These are phyloP conservation scores for Cryptus viduatorius DNA, from an alignment of 2,888 invertebrate genomes.

Conservation along the genomic window DNA sequence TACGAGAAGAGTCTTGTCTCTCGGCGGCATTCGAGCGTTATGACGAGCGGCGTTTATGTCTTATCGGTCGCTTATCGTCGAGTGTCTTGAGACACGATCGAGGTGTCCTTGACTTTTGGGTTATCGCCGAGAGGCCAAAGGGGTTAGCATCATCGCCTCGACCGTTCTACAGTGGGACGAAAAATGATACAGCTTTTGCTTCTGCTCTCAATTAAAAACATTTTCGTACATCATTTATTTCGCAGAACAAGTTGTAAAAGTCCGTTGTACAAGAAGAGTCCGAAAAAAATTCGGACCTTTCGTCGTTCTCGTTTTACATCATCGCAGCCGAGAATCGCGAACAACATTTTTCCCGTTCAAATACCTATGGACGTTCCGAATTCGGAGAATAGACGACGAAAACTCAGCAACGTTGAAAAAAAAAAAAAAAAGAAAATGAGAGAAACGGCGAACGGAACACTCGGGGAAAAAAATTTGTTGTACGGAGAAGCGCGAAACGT, in stretches of 20 bases:
- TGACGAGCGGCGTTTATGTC: slow-evolving; percentile 26
- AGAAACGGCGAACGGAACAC: slow-evolving; percentile 46
- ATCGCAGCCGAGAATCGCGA: not conserved
- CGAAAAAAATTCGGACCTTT: slow-evolving; percentile 8
- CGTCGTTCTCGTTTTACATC: not conserved
- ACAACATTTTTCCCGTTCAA: not conserved
- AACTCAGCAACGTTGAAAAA: slow-evolving; percentile 40
- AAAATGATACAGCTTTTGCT: slow-evolving; percentile 71
- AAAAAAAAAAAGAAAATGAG: not conserved
- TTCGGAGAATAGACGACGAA: slow-evolving; percentile 13
- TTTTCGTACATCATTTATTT: not conserved
- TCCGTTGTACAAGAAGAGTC: not conserved
- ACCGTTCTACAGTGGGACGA: slow-evolving; percentile 75
- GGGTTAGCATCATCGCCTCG: slow-evolving; percentile 72
- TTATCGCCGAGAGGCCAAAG: slow-evolving; percentile 78
- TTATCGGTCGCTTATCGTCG: slow-evolving; percentile 50
- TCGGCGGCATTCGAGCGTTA: slow-evolving; percentile 20
- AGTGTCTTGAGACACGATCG: slow-evolving; percentile 74
- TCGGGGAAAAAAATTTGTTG: slow-evolving; percentile 41
- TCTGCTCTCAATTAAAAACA: slow-evolving; percentile 18
- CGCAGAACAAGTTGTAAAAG: not conserved
- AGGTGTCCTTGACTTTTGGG: slow-evolving; percentile 82
- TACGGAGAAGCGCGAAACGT: slow-evolving; percentile 57
- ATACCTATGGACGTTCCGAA: not conserved
- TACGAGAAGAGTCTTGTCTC: slow-evolving; percentile 12